These are phyloP conservation scores for Harpegnathos saltator DNA, from an alignment of 1,140 invertebrate genomes.

Conservation along the genomic window DNA sequence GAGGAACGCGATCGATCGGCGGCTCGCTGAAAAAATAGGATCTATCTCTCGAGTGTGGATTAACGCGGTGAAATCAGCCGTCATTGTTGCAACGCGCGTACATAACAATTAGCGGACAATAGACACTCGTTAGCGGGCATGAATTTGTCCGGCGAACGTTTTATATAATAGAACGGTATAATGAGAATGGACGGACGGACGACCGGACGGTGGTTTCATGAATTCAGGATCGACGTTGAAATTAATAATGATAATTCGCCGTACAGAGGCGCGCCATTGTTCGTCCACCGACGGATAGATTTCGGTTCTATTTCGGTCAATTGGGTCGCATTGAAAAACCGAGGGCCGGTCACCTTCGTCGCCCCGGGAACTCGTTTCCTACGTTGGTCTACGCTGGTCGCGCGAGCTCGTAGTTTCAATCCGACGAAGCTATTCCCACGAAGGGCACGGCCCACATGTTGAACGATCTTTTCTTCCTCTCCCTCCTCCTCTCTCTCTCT, in stretches of 20 bases:
- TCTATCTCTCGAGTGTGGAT: constrained; percentile 12
- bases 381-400: background rate
- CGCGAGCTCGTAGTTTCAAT: background rate
- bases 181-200: constrained; percentile 71
- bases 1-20: background rate
- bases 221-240: constrained; percentile 52
- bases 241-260: constrained; percentile 74
- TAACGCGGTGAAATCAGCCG: constrained; percentile 63
- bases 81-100: constrained; percentile 57
- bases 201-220: constrained; percentile 33
- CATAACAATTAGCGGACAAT: constrained; percentile 81
- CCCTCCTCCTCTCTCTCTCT: too few species aligned
- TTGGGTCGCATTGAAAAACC: constrained; percentile 72
- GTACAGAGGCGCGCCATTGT: constrained; percentile 21
- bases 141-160: constrained; percentile 72
- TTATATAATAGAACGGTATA: constrained; percentile 79
- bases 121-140: constrained; percentile 78
- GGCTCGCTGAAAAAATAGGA: background rate
- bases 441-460: constrained; percentile 3
- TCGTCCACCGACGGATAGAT: constrained; percentile 23
- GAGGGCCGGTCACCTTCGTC: constrained; percentile 22
- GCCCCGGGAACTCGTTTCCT: constrained; percentile 7
- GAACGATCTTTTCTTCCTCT: too few species aligned
- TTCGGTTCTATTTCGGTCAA: constrained; percentile 59
- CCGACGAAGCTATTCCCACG: background rate